phyloP scores from a whole-genome alignment of 2,888 invertebrate genomes.

The Nemapogon koenigi region DNA sequence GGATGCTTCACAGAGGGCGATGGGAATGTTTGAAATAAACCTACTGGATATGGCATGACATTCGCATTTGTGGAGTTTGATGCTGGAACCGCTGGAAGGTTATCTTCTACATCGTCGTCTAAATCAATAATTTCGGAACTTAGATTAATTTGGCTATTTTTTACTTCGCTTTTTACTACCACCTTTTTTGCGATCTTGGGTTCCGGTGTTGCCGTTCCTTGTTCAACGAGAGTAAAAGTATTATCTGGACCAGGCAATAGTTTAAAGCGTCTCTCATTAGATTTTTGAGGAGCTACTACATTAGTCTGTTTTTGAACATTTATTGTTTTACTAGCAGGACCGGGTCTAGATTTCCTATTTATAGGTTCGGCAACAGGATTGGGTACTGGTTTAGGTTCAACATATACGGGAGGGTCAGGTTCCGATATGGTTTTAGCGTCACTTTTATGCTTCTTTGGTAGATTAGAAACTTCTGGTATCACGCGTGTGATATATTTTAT shows the following conservation, averaged over 20 bases:
- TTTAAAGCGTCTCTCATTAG: conserved; percentile 43
- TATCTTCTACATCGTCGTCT: conserved; percentile 17
- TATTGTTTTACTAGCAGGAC: conserved; percentile 53
- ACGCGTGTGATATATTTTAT: conserved; percentile 44
- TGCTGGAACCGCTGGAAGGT: too few relatives aligned
- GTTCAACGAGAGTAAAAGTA: conserved; percentile 42
- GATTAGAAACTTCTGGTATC: conserved; percentile 19
- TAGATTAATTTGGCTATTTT: too few relatives aligned
- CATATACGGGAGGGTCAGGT: too few relatives aligned
- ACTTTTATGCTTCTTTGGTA: conserved; percentile 14
- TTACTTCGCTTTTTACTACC: too few relatives aligned
- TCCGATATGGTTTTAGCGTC: too few relatives aligned
- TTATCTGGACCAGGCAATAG: conserved; percentile 50
- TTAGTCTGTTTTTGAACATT: conserved; percentile 23
- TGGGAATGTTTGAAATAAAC: conserved; percentile 39
- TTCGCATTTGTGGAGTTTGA: not conserved
- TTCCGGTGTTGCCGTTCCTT: too few relatives aligned
- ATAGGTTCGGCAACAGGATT: too few relatives aligned
- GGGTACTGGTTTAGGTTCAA: too few relatives aligned
- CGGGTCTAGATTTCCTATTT: conserved; percentile 36
- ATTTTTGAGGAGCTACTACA: conserved; percentile 5
- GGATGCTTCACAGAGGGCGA: conserved; percentile 20
- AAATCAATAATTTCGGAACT: conserved; percentile 25
- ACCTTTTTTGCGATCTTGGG: too few relatives aligned
- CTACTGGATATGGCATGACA: conserved; percentile 41